Percentiles rank a stretch among this genome's conserved stretches.
These are phyloP conservation scores for Netelia inedita DNA, from an alignment of 2,888 invertebrate species.

Conservation along the genomic window DNA sequence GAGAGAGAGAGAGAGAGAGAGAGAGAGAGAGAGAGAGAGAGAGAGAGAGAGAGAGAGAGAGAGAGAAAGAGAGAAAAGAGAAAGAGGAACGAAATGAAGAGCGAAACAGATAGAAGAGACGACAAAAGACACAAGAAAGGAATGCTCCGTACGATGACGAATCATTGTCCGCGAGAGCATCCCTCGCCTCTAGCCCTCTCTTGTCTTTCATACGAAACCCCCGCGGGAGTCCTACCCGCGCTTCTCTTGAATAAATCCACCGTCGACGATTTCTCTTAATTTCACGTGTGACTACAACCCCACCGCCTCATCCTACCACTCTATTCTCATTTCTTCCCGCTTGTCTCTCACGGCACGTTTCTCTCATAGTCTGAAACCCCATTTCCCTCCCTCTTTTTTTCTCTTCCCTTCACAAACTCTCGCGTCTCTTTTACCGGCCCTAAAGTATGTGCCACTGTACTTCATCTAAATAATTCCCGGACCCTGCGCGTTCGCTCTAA, in stretches of 20 bases:
- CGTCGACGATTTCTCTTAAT: constrained; percentile 63
- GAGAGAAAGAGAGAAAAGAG: background rate
- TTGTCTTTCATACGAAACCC: constrained; percentile 26
- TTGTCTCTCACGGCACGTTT: constrained; percentile 52
- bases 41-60: background rate
- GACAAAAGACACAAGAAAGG: constrained; percentile 2
- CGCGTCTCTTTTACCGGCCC: constrained; percentile 17
- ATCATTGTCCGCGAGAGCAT: constrained; percentile 51
- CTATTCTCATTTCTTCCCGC: constrained; percentile 19
- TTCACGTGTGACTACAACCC: constrained; percentile 55
- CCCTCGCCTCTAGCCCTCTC: constrained; percentile 2
- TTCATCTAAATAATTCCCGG: constrained; percentile 63
- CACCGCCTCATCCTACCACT: constrained; percentile 10
- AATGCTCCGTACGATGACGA: constrained; percentile 1
- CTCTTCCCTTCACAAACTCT: constrained; percentile 3
- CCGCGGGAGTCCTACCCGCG: constrained; percentile 22
- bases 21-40: constrained; percentile 1
- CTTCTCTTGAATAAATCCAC: constrained; percentile 59
- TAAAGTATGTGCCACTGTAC: constrained; percentile 50
- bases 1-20: background rate
- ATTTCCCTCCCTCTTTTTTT: background rate
- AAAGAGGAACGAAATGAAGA: background rate
- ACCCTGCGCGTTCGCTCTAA: constrained; percentile 51
- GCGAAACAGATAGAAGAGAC: background rate
- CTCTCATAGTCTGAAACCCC: constrained; percentile 5